A percentile compares a stretch with the other conserved stretches of the same genome.
Conservation (phyloP, 2,113 vertebrate genomes). For the Labeo catla region DNA sequence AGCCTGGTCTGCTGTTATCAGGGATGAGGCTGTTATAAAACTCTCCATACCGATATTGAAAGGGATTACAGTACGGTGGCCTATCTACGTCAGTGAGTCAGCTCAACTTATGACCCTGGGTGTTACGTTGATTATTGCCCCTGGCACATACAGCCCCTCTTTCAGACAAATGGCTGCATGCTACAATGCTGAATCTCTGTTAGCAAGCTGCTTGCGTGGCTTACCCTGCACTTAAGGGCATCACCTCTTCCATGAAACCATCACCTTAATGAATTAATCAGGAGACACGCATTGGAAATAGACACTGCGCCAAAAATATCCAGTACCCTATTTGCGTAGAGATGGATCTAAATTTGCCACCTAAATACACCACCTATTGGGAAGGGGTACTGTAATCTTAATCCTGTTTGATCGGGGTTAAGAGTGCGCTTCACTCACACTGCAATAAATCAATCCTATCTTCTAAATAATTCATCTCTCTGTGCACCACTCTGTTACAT, state of each 20-base stretch:
- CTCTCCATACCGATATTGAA: conserved; percentile 67
- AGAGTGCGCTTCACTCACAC: conserved; percentile 66
- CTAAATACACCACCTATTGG: conserved; percentile 65
- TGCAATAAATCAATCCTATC: conserved; percentile 77
- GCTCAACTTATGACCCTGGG: conserved; percentile 78
- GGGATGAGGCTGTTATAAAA: conserved; percentile 71
- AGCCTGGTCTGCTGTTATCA: conserved; percentile 61
- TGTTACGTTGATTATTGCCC: conserved; percentile 77
- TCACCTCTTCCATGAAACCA: conserved; percentile 70
- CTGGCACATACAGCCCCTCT: conserved; percentile 63
- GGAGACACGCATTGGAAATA: conserved; percentile 69
- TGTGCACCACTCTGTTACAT: conserved; percentile 64
- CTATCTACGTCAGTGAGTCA: conserved; percentile 67
- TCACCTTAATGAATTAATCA: conserved; percentile 75
- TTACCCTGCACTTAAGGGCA: conserved; percentile 63
- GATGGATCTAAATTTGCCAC: conserved; percentile 63
- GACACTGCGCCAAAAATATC: conserved; percentile 69
- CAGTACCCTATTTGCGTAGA: conserved; percentile 61
- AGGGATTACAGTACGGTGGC: conserved; percentile 67
- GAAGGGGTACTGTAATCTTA: conserved; percentile 77
- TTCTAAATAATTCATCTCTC: conserved; percentile 78
- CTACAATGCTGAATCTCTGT: conserved; percentile 51
- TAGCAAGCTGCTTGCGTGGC: conserved; percentile 57
- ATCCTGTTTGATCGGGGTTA: conserved; percentile 79
- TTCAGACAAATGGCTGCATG: conserved; percentile 60